A percentile compares a stretch with the other conserved stretches of the same genome.
Evolutionary conservation across 30 jellyfish, hydroid and myxozoan genomes (phyloP).

Genomic region (Turritopsis rubra): DNA sequence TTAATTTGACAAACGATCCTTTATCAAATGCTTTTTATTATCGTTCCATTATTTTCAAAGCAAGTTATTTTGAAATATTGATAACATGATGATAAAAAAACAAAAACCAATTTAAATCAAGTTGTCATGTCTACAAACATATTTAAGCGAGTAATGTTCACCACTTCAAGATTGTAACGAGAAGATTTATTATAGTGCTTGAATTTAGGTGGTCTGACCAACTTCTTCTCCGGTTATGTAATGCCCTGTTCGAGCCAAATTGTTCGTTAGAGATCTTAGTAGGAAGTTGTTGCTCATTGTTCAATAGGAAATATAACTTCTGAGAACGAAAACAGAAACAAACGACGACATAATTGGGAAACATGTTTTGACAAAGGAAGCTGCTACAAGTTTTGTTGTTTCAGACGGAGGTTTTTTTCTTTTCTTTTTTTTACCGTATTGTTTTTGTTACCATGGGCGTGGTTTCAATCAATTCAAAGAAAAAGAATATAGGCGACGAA

Average conservation of each 20-base stretch:
- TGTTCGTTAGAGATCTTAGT: not conserved
- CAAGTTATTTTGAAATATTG: not conserved
- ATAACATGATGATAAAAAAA: not conserved
- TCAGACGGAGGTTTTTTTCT: too few species aligned
- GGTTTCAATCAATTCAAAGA: too few species aligned
- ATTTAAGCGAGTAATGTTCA: not conserved
- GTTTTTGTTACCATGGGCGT: not conserved
- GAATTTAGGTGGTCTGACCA: not conserved
- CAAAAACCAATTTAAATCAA: not conserved
- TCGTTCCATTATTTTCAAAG: not conserved
- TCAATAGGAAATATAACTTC: not conserved
- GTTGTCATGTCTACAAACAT: not conserved
- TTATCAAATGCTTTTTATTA: too few species aligned
- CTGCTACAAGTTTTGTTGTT: not conserved
- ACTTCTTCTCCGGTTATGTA: not conserved
- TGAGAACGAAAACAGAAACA: not conserved
- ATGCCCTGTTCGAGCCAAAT: not conserved
- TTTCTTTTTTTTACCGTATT: too few species aligned
- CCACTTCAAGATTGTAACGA: not conserved
- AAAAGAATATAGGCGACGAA: too few species aligned
- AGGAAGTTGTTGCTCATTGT: not conserved
- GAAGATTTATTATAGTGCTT: not conserved
- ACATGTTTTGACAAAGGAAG: not conserved
- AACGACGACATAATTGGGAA: not conserved
- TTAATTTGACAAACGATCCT: not conserved